Evolutionary conservation across 1,140 invertebrate genomes (phyloP).

Genomic region (Bilobella aurantiaca): DNA sequence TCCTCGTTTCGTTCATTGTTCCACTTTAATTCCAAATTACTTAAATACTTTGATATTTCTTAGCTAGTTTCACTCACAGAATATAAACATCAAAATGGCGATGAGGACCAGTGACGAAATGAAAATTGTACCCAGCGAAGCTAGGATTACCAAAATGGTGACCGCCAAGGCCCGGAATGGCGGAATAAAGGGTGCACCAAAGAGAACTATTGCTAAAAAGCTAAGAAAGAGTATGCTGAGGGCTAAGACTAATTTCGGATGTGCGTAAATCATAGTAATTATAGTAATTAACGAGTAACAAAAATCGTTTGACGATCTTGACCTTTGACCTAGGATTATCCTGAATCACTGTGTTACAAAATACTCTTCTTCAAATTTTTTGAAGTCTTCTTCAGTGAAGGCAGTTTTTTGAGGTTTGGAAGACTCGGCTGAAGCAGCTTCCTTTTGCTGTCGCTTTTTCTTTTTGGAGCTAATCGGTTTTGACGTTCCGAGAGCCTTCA

Average conservation of each 20-base stretch:
- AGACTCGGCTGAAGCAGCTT: no score
- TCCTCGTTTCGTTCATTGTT: no score
- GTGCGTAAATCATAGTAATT: neutral
- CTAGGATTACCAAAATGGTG: constrained; percentile 15
- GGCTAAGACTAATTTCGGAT: constrained; percentile 14
- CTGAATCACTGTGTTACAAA: constrained; percentile 21
- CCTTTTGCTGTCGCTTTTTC: neutral
- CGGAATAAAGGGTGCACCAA: constrained; percentile 33
- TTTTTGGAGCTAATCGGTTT: neutral
- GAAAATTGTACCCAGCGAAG: constrained; percentile 27
- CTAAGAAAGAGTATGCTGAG: constrained; percentile 13
- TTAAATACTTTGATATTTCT: no score
- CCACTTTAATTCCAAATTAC: no score
- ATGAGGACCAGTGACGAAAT: constrained; percentile 12
- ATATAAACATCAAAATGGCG: neutral
- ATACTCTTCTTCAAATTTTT: constrained; percentile 31
- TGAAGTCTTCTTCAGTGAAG: constrained; percentile 33
- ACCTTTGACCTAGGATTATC: neutral
- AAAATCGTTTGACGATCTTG: neutral
- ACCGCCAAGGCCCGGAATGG: constrained; percentile 20
- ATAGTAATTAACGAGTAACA: neutral
- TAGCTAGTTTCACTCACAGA: neutral
- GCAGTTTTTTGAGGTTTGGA: neutral
- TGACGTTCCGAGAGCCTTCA: constrained; percentile 5
- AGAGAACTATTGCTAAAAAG: constrained; percentile 17